Evolutionary conservation across 2,888 invertebrate species (phyloP), one percentile per base, ranked within the genome.

Genomic region (Digitonthophagus gazella): DNA sequence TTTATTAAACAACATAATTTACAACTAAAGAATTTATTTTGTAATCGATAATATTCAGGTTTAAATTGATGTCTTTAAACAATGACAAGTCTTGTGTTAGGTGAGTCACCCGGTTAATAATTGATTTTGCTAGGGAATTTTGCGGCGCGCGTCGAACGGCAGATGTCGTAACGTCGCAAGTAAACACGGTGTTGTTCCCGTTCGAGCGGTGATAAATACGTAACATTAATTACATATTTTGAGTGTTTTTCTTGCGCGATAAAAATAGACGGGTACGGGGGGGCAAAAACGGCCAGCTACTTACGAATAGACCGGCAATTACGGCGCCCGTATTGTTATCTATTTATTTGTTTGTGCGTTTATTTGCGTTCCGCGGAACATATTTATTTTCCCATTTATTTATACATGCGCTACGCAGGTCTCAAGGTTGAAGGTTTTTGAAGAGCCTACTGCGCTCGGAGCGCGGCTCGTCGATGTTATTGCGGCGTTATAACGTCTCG

Each of bases 261-360:
- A 44, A 44, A 44, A 44, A 44, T 44, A 44, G 28, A 5, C 28
- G 11, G 2, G 28, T 11, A 5, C 11, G 28, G 11, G 11, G 28
- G 28, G 28, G 28, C 28, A 44, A 44, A 44, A 44, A 44, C 28
- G 6, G 11, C 6, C 28, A 11, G 2, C 28, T 44, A 44, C 28
- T 44, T 44, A 44, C 11, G 28, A 44, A 44, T 44, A 44, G n/a
- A n/a, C n/a, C 28, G 28, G 28, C 28, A 44, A 44, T 44, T 44
- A 44, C 28, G 28, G 28, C 28, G 28, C 28, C 28, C 28, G 28
- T 44, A 44, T 44, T 57, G 63, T 70, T 70, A 70, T 70, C 61
- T 70, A 67, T 67, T 70, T 70, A 67, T 70, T 70, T 67, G 65
- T 67, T 70, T 67, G 65, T 67, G 67, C 67, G 70, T 65, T 67